Evolutionary conservation across 2,888 invertebrate species (phyloP).

Genomic region (Dinocampus coccinellae): DNA sequence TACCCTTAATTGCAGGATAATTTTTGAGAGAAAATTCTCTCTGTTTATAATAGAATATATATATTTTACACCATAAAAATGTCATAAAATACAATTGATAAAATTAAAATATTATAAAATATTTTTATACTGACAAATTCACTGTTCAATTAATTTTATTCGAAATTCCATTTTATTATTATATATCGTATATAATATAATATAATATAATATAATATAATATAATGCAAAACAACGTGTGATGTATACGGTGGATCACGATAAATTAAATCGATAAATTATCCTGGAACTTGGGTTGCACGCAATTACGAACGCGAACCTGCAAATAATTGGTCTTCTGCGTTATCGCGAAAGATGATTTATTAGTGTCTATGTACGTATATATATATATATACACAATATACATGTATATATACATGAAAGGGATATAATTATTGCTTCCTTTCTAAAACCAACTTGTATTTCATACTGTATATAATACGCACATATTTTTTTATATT

Average conservation of each 20-base stretch:
- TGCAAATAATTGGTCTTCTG: constrained; percentile 37
- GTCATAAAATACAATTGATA: no score
- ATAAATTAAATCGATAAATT: constrained; percentile 17
- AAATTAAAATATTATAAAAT: no score
- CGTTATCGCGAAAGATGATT: constrained; percentile 37
- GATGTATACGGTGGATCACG: neutral
- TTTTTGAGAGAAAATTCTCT: no score
- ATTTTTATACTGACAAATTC: no score
- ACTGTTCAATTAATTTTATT: neutral
- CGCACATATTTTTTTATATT: neutral
- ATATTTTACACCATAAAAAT: no score
- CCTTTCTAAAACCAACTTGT: constrained; percentile 1
- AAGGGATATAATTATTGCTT: constrained; percentile 19
- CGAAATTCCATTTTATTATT: neutral
- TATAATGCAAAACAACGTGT: neutral
- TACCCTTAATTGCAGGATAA: no score
- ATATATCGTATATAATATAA: neutral
- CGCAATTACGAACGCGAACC: constrained; percentile 28
- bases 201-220: neutral
- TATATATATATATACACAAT: neutral
- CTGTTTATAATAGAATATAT: no score
- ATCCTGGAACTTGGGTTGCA: constrained; percentile 24
- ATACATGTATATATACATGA: constrained; percentile 18
- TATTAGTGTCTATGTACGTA: constrained; percentile 18
- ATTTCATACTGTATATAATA: neutral